phyloP scores from a whole-genome alignment of 35 echinoderm and acorn worm genomes.

The Ophioderma brevispina region DNA sequence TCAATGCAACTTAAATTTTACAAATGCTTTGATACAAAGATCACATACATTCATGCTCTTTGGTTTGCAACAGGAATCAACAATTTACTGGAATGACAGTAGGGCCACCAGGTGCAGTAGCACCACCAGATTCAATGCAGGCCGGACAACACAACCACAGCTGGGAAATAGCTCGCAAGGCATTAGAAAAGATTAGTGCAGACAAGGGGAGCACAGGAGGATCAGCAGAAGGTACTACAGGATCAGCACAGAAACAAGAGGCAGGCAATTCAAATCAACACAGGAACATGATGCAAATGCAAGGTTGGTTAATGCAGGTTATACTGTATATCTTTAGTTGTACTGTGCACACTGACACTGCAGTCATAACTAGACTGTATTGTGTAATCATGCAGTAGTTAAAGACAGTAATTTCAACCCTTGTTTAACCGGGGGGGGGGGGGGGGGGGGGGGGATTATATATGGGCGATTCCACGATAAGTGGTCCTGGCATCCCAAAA shows the following conservation, averaged over 20 bases:
- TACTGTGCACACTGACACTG: neutral
- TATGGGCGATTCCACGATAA: too few species aligned
- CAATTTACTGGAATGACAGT: neutral
- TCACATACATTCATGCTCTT: too few species aligned
- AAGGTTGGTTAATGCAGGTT: neutral
- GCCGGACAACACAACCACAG: constrained; percentile 14
- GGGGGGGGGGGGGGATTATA: too few species aligned
- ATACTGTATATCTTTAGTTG: neutral
- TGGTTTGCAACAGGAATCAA: neutral
- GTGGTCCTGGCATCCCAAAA: too few species aligned
- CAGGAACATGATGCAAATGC: neutral
- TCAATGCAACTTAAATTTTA: too few species aligned
- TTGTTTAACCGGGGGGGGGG: too few species aligned
- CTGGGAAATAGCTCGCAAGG: constrained; percentile 87
- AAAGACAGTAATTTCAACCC: too few species aligned
- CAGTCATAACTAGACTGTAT: neutral
- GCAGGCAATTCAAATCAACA: constrained; percentile 2
- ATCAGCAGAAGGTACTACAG: constrained; percentile 8
- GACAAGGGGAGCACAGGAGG: neutral
- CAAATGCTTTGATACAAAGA: too few species aligned
- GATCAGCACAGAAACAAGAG: neutral
- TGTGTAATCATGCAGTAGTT: too few species aligned
- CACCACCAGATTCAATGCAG: neutral
- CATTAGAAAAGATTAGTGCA: constrained; percentile 56
- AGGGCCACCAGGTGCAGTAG: constrained; percentile 28